Base-by-base conservation (phyloP, 2,797 vertebrate species). In the Otus scops region DNA sequence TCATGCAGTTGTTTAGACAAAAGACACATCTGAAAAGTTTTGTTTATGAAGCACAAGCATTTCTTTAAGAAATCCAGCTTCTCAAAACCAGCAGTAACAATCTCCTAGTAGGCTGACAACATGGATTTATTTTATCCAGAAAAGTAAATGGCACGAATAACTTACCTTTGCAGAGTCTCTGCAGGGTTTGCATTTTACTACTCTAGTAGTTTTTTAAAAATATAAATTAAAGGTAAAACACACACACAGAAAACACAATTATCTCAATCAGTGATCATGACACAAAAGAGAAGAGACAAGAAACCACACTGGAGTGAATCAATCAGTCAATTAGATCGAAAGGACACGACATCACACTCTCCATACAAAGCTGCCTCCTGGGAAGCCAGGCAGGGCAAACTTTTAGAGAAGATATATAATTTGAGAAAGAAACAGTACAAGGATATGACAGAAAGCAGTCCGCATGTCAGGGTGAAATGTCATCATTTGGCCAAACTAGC, bases 141-240 rank as follows among this genome's bases (percentile, higher is more conserved):
- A 47, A 85, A 82, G 38, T 6, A 74, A 76, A 54, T 38, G 23
- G 57, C 41, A 82, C 70, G 77, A 87, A 57, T 51, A 85, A 92
- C 96, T 96, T 83, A 97, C 94, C 96, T 92, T 78, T 32, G 6
- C 32, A 51, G 53, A 70, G 57, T 75, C 45, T 61, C 51, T 79
- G 74, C 27, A 56, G 54, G 26, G 16, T 67, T 77, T 91, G 34
- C 11, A 83, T 83, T 95, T 91, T 92, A 92, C 26, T 65, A 59
- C 7, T 64, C 6, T 3, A 2, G 30, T n/a, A 18, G 14, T 87
- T 76, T 85, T 45, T 27, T 32, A 69, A 41, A 47, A 30, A 76
- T 9, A 48, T 4, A 85, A 74, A 68, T 43, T 63, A 69, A 73
- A 61, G 21, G 50, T 63, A 71, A 84, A 93, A 81, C 23, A 68